Evolutionary conservation across 2,888 invertebrate species (phyloP), one percentile per base, ranked within the genome.

Genomic region (Orthosia gracilis): DNA sequence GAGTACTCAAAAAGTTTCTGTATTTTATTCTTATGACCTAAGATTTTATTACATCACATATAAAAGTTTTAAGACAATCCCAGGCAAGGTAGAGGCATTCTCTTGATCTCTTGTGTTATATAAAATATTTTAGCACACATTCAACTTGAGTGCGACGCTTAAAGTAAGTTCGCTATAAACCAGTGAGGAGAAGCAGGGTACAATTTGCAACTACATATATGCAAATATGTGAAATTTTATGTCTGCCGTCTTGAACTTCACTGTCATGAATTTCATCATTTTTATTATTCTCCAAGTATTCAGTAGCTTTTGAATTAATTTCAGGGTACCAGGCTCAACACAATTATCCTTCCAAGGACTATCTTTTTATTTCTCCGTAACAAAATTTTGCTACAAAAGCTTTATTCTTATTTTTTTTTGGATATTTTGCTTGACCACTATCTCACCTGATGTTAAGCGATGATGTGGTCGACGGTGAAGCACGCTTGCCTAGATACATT

Each of bases 121-220:
- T 78, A 73, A 73, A 80, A 73, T 74, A 78, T 66, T 78, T 78
- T 73, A 78, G 74, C 66, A 78, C 80, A 73, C 63, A 66, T 62
- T 81, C 55, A 68, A 55, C 55, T 69, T 31, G 26, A 81, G 74
- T 54, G 65, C 23, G 52, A n/a, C 31, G 62, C 50, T 77, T 62
- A 77, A 77, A 73, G 47, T 62, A 66, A 73, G 62, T 74, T 63
- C 57, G 26, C 62, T 54, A 57, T 80, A 80, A 78, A 74, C 26
- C 31, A 23, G 26, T 23, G 18, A 78, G 3, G 15, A 69, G 4
- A 9, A 61, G n/a, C 17, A 21, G 17, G 47, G 71, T 55, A 62
- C 5, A 70, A 62, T 78, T 78, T 71, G 15, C 45, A 71, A 76
- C 71, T 61, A 18, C 31, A 57, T 55, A 18, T 49, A 57, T 49